Percentiles rank a stretch among this genome's conserved stretches.
Conservation (phyloP, 2,888 invertebrate species). For the Drosophila quasianomalipes region DNA sequence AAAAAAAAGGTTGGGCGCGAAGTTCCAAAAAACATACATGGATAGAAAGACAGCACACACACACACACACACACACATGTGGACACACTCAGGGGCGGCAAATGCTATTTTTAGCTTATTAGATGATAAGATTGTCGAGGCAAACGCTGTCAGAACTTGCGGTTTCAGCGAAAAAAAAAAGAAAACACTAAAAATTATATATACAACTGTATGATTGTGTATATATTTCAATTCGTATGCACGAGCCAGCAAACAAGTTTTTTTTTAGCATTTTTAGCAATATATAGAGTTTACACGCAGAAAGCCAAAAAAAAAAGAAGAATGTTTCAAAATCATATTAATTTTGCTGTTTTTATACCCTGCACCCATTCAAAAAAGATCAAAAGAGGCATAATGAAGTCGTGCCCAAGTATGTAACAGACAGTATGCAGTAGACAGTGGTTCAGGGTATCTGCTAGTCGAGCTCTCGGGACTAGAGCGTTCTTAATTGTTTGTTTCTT, state of each 20-base stretch:
- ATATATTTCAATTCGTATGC: slow-evolving; percentile 24
- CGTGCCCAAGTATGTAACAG: background rate
- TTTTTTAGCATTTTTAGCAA: slow-evolving; percentile 33
- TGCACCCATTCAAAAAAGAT: background rate
- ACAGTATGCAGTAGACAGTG: background rate
- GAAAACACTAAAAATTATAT: slow-evolving; percentile 39
- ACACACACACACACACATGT: slow-evolving; percentile 31
- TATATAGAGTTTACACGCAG: slow-evolving; percentile 51
- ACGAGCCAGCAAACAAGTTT: slow-evolving; percentile 60
- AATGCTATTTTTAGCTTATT: slow-evolving; percentile 71
- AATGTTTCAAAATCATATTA: slow-evolving; percentile 46
- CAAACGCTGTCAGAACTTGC: slow-evolving; percentile 73
- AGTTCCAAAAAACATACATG: slow-evolving; percentile 43
- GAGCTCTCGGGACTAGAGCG: background rate
- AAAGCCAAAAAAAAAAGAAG: slow-evolving; percentile 29
- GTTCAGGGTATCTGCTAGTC: background rate
- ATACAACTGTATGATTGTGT: slow-evolving; percentile 28
- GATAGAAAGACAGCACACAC: slow-evolving; percentile 22
- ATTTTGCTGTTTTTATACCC: slow-evolving; percentile 40
- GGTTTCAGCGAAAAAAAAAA: slow-evolving; percentile 60
- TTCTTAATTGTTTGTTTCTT: slow-evolving; percentile 11
- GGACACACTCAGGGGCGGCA: slow-evolving; percentile 65
- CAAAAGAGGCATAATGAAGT: background rate
- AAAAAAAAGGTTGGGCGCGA: slow-evolving; percentile 68
- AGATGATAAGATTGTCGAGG: slow-evolving; percentile 75